phyloP scores from a whole-genome alignment of 2,888 invertebrate genomes.

The Hemicrepidius hirtus region DNA sequence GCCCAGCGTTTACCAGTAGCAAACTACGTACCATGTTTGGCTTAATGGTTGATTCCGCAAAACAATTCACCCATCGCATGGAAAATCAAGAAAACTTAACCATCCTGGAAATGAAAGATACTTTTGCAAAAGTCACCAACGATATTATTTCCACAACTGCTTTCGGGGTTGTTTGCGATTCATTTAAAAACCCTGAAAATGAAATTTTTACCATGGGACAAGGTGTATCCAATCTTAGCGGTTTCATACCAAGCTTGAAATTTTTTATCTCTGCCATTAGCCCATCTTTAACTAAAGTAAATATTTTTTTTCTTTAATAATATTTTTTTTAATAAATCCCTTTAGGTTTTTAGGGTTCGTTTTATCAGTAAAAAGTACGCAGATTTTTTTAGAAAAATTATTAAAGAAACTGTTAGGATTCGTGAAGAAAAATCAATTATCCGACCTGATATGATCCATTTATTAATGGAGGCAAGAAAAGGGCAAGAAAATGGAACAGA shows the following conservation, averaged over 20 bases:
- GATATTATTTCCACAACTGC: constrained; percentile 75
- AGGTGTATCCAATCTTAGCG: constrained; percentile 68
- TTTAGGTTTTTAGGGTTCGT: constrained; percentile 46
- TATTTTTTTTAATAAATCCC: background rate
- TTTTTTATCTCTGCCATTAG: constrained; percentile 13
- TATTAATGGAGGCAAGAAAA: constrained; percentile 75
- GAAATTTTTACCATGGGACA: constrained; percentile 75
- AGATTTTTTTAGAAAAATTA: constrained; percentile 58
- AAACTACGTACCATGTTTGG: constrained; percentile 64
- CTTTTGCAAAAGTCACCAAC: constrained; percentile 72
- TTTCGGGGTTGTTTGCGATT: constrained; percentile 75
- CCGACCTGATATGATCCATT: constrained; percentile 72
- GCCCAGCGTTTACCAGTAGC: constrained; percentile 64
- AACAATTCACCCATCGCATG: constrained; percentile 56
- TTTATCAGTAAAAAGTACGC: constrained; percentile 52
- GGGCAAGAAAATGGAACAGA: constrained; percentile 56
- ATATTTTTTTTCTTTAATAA: background rate
- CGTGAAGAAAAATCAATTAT: constrained; percentile 58
- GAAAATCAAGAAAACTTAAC: constrained; percentile 39
- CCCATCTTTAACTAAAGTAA: background rate
- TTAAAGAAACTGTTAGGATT: constrained; percentile 59
- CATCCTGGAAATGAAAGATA: constrained; percentile 70
- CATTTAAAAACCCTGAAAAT: constrained; percentile 73
- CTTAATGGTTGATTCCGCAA: constrained; percentile 60
- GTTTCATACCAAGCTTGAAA: background rate